phyloP scores from a whole-genome alignment of 2,888 invertebrate genomes.

The Leucophenga maculata region DNA sequence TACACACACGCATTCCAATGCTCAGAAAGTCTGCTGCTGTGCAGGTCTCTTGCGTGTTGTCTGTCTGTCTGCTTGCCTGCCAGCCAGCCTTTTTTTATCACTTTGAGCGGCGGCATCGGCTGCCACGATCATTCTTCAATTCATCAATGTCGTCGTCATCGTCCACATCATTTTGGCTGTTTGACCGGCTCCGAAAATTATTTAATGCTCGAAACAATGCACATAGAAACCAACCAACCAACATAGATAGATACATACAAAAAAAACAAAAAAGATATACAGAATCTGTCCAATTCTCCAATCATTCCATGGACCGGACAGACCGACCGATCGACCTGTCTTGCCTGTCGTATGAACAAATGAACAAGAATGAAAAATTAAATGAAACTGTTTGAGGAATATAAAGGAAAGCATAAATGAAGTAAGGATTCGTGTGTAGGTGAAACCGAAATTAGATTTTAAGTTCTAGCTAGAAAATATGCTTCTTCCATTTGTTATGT shows the following conservation, averaged over 20 bases:
- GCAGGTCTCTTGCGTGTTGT: not conserved
- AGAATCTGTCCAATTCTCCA: slow-evolving; percentile 43
- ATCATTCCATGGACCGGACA: slow-evolving; percentile 25
- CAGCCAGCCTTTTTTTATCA: slow-evolving; percentile 1
- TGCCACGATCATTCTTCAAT: slow-evolving; percentile 60
- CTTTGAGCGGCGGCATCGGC: not conserved
- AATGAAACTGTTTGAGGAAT: not conserved
- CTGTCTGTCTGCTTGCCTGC: slow-evolving; percentile 10
- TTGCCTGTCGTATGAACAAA: not conserved
- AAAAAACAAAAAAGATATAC: slow-evolving; percentile 22
- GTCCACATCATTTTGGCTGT: slow-evolving; percentile 5
- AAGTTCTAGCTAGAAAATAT: too few species aligned
- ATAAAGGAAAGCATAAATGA: not conserved
- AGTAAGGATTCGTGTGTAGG: not conserved
- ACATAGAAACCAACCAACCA: slow-evolving; percentile 21
- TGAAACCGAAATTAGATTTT: too few species aligned
- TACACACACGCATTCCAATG: not conserved
- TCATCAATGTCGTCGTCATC: slow-evolving; percentile 58
- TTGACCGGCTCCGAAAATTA: slow-evolving; percentile 7
- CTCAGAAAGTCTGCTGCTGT: not conserved
- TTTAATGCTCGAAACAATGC: slow-evolving; percentile 28
- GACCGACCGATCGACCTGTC: too few species aligned
- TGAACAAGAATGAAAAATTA: not conserved
- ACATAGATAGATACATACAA: slow-evolving; percentile 16
- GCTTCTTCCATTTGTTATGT: too few species aligned